Conservation (phyloP, 2,888 invertebrate genomes). For the Cecidostiba fungosa region DNA sequence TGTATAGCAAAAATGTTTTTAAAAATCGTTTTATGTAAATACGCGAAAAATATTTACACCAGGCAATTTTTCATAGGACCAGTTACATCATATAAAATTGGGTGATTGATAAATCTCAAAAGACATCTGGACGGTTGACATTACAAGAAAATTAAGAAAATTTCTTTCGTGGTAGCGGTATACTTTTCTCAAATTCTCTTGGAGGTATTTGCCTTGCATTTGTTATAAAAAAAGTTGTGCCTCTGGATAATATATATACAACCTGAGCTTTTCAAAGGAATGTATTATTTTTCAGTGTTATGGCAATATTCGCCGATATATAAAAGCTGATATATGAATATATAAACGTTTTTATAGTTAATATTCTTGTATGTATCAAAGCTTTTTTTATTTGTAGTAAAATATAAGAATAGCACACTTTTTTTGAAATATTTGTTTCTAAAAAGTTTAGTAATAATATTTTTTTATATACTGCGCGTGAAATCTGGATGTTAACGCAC, state of each 20-base stretch:
- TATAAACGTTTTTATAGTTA: constrained; percentile 30
- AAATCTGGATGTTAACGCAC: neutral
- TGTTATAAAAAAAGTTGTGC: constrained; percentile 18
- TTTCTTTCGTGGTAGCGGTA: neutral
- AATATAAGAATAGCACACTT: constrained; percentile 48
- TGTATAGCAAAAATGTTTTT: constrained; percentile 28
- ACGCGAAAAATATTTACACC: constrained; percentile 17
- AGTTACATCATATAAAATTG: constrained; percentile 35
- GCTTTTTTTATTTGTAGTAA: constrained; percentile 34
- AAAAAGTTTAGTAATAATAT: constrained; percentile 42
- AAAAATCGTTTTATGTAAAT: constrained; percentile 28
- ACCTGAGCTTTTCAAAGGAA: constrained; percentile 60
- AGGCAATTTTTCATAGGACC: constrained; percentile 11
- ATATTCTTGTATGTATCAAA: constrained; percentile 52
- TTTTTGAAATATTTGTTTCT: constrained; percentile 43
- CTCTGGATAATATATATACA: constrained; percentile 34
- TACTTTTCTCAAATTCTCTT: constrained; percentile 21
- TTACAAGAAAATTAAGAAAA: constrained; percentile 29
- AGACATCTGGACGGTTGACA: constrained; percentile 48
- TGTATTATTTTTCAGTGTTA: constrained; percentile 54
- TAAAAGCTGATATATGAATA: constrained; percentile 40
- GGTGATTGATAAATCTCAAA: constrained; percentile 22
- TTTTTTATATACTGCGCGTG: neutral
- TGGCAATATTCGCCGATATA: constrained; percentile 35
- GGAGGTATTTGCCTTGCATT: constrained; percentile 27